phyloP scores from a whole-genome alignment of 2,888 invertebrate species.

The Agrotis clavis region DNA sequence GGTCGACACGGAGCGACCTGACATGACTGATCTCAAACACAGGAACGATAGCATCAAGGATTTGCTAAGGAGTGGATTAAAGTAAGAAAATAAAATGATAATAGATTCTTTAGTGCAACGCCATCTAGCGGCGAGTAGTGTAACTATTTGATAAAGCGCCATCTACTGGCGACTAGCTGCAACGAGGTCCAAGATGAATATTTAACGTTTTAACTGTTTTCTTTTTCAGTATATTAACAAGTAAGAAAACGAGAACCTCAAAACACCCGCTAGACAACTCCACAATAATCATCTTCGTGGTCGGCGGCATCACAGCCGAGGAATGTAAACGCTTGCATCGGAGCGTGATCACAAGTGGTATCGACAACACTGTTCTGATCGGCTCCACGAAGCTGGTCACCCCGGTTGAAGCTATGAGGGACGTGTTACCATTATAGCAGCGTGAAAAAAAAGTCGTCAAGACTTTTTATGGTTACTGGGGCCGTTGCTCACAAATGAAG shows the following conservation, averaged over 20 bases:
- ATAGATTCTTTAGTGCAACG: conserved; percentile 13
- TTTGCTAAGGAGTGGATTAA: conserved; percentile 89
- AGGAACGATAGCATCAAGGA: conserved; percentile 92
- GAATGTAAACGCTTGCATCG: conserved; percentile 91
- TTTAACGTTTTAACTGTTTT: not conserved
- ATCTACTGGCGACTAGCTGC: conserved; percentile 42
- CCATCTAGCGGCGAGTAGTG: conserved; percentile 55
- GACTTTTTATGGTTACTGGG: conserved; percentile 11
- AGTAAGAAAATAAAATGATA: conserved; percentile 83
- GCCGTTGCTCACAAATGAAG: conserved; percentile 22
- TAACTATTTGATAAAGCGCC: conserved; percentile 1
- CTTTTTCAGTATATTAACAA: conserved; percentile 91
- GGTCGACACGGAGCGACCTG: conserved; percentile 90
- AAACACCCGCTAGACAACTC: conserved; percentile 92
- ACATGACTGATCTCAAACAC: conserved; percentile 91
- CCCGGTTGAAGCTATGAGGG: conserved; percentile 83
- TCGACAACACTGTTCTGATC: conserved; percentile 83
- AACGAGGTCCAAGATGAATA: not conserved
- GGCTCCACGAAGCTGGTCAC: conserved; percentile 84
- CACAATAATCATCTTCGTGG: conserved; percentile 92
- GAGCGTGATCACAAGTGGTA: conserved; percentile 86
- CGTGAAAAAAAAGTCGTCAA: conserved; percentile 24
- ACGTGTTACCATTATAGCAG: conserved; percentile 71
- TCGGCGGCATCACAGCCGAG: conserved; percentile 93
- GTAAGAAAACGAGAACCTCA: conserved; percentile 79